A percentile compares a stretch with the other conserved stretches of the same genome.
phyloP scores from a whole-genome alignment of 2,888 invertebrate species.

The Ptycholaimellus sp. region DNA sequence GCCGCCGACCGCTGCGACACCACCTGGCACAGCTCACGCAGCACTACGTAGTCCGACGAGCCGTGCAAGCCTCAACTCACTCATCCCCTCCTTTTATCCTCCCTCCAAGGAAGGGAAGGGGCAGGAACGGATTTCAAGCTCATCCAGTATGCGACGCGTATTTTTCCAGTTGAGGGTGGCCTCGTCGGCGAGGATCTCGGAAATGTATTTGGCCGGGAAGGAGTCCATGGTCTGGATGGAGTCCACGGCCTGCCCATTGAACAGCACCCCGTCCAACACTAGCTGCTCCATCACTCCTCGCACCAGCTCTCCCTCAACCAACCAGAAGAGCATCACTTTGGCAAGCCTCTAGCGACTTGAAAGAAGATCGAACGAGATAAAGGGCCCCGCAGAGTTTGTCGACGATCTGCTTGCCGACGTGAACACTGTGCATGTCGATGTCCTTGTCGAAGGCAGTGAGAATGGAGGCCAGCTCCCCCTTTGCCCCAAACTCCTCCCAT shows the following conservation, averaged over 20 bases:
- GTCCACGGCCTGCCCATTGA: slow-evolving; percentile 18
- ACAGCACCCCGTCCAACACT: slow-evolving; percentile 17
- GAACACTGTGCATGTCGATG: slow-evolving; percentile 21
- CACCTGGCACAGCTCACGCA: slow-evolving; percentile 21
- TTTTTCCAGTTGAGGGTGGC: slow-evolving; percentile 16
- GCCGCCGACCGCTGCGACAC: slow-evolving; percentile 19
- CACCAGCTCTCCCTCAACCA: slow-evolving; percentile 23
- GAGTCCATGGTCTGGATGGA: slow-evolving; percentile 17
- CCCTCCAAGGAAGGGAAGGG: no score
- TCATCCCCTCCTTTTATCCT: no score
- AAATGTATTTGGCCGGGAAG: slow-evolving; percentile 25
- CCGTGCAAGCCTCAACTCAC: no score
- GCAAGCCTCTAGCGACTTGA: no score
- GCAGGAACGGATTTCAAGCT: slow-evolving; percentile 22
- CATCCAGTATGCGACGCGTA: slow-evolving; percentile 23
- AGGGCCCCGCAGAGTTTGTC: slow-evolving; percentile 26
- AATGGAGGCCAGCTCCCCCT: slow-evolving; percentile 21
- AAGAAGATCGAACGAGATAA: no score
- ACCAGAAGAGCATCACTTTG: no score
- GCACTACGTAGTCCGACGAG: slow-evolving; percentile 19
- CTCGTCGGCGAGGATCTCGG: slow-evolving; percentile 23
- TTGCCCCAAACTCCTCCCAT: slow-evolving; percentile 25
- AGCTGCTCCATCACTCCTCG: slow-evolving; percentile 20
- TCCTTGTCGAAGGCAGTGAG: slow-evolving; percentile 21
- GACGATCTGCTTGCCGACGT: slow-evolving; percentile 23